Evolutionary conservation across 2,113 vertebrate genomes (phyloP).

Genomic region (Neolamprologus variostigma): DNA sequence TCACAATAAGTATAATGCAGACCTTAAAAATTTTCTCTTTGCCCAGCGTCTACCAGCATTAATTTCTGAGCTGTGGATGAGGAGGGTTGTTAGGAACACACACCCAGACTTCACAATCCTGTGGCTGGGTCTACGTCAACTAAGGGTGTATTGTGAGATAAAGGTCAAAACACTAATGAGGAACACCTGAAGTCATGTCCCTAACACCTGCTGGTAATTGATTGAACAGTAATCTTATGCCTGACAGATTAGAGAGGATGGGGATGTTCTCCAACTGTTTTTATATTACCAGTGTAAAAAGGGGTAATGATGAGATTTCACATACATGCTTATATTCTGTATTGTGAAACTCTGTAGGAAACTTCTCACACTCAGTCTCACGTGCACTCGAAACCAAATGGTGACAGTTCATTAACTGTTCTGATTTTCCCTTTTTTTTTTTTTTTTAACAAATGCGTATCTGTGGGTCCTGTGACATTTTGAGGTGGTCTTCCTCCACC

Average conservation of each 20-base stretch:
- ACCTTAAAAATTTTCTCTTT: neutral
- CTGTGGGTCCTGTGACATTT: slow-evolving; percentile 11
- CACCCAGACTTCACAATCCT: neutral
- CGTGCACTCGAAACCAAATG: neutral
- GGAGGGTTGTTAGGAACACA: neutral
- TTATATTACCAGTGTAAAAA: neutral
- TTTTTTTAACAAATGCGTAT: rapidly evolving
- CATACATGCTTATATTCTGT: neutral
- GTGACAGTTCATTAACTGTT: neutral
- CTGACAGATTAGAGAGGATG: neutral
- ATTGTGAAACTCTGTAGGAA: neutral
- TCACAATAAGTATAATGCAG: neutral
- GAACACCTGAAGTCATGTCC: neutral
- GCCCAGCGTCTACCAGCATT: neutral
- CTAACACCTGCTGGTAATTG: neutral
- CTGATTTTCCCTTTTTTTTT: neutral
- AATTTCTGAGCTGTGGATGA: neutral
- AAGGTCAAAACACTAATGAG: neutral
- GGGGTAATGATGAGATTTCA: neutral
- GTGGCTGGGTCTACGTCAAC: rapidly evolving
- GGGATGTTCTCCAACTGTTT: neutral
- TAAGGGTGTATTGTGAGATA: neutral
- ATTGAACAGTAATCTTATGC: neutral
- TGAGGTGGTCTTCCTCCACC: neutral
- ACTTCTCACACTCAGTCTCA: neutral